Percentiles rank a stretch among this genome's conserved stretches.
Conservation (phyloP, 2,888 invertebrate genomes). For the Diarsia brunnea region DNA sequence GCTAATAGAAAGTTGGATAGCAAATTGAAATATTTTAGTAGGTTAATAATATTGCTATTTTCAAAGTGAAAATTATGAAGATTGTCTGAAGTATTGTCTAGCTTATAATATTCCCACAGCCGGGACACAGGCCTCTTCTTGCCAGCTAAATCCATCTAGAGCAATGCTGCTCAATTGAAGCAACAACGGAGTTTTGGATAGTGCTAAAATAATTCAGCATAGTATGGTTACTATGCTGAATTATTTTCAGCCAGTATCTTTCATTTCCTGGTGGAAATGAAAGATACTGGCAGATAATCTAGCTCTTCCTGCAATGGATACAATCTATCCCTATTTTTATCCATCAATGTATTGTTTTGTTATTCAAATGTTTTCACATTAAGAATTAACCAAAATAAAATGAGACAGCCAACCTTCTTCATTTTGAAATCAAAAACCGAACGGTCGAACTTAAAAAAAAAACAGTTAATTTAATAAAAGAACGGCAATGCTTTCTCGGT, state of each 20-base stretch:
- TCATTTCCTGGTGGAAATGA: too few relatives aligned
- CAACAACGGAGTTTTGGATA: not conserved
- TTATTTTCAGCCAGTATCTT: too few relatives aligned
- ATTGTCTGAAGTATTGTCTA: not conserved
- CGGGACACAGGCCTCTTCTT: not conserved
- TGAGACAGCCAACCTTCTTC: not conserved
- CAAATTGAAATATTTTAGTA: too few relatives aligned
- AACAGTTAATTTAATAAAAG: slow-evolving; percentile 24
- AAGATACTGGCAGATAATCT: not conserved
- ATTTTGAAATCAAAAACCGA: not conserved
- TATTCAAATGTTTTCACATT: not conserved
- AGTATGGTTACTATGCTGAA: too few relatives aligned
- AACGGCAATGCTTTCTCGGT: slow-evolving; percentile 23
- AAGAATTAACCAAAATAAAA: not conserved
- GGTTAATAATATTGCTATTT: not conserved
- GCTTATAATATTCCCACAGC: not conserved
- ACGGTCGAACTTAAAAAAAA: not conserved
- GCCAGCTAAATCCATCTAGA: not conserved
- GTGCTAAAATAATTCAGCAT: not conserved
- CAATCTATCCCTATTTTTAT: not conserved
- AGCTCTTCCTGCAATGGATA: not conserved
- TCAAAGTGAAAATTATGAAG: not conserved
- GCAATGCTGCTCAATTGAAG: not conserved
- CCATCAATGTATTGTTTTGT: not conserved
- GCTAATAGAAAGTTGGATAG: not conserved